Conservation (phyloP, 2,113 vertebrate genomes). For the Cololabis saira region DNA sequence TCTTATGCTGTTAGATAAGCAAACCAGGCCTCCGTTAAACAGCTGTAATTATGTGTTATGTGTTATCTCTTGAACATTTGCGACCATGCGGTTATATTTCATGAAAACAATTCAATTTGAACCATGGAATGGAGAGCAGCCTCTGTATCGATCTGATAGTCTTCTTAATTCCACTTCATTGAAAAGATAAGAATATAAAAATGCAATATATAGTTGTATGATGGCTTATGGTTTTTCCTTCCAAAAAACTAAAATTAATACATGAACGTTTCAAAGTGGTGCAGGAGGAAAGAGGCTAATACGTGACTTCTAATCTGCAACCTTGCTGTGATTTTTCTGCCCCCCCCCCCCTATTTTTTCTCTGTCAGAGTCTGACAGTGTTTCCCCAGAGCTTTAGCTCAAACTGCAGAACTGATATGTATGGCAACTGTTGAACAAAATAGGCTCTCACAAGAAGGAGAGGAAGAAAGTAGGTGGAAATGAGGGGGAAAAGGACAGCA, state of each 20-base stretch:
- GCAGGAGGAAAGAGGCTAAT: constrained; percentile 23
- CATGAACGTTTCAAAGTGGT: constrained; percentile 30
- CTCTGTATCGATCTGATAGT: constrained; percentile 10
- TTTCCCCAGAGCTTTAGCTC: constrained; percentile 71
- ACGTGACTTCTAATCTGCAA: constrained; percentile 51
- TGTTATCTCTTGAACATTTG: constrained; percentile 25
- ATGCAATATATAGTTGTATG: background rate
- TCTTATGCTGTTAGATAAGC: constrained; percentile 22
- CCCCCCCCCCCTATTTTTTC: constrained; percentile 17
- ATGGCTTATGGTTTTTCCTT: constrained; percentile 12
- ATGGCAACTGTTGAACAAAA: constrained; percentile 75
- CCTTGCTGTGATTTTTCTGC: constrained; percentile 51
- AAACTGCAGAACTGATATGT: constrained; percentile 61
- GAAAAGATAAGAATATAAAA: constrained; percentile 23
- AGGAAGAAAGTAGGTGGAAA: constrained; percentile 51
- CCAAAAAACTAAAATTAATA: constrained; percentile 34
- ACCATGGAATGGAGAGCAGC: background rate
- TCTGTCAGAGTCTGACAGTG: constrained; percentile 57
- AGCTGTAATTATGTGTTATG: constrained; percentile 33
- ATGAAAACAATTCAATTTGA: constrained; percentile 34
- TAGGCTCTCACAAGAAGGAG: constrained; percentile 57
- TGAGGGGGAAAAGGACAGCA: constrained; percentile 1
- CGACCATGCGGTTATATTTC: constrained; percentile 21
- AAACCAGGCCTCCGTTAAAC: constrained; percentile 22
- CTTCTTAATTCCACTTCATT: constrained; percentile 19